Base-by-base conservation (phyloP, 2,888 invertebrate genomes). In the Troilus luridus region DNA sequence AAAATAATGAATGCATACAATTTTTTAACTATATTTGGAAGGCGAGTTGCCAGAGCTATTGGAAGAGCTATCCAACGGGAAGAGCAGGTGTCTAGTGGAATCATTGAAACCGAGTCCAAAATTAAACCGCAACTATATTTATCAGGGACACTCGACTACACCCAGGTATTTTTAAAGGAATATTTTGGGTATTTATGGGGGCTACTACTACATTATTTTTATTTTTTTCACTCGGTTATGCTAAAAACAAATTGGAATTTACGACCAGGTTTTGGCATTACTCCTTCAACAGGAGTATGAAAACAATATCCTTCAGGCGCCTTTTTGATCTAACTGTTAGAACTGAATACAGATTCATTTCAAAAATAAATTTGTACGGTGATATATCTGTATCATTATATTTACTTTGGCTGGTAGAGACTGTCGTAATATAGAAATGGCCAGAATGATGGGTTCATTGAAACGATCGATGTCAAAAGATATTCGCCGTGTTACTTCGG, bases 201-300 rank as follows among this genome's bases (percentile, higher is more conserved):
- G 17, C 19, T 8, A 41, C 17, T 41, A 77, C 17, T 77, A 12
- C 0, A 1, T 27, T 14, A 14, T 67, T 27, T 8, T 12, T 27
- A 27, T 27, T 14, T 27, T 24, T 72, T 72, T 27, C 0, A 7
- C 7, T 41, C 8, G 17, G 27, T 77, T 77, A 9, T 77, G 17
- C 72, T 77, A 77, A 77, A 77, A 77, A 77, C 72, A 41, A 77
- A 77, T 77, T 41, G 27, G 27, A 41, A 41, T 77, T 77, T 77
- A 77, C 72, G 72, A 77, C 27, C 72, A 41, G 17, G 17, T 41
- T 77, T 77, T 77, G 72, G 72, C 72, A 77, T 6, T 41, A 77
- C 19, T 41, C 72, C 41, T 77, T 41, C 17, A 77, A 77, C 41
- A 41, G 41, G 41, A 77, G 72, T 41, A 41, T 77, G 72, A 77